Conservation (phyloP, 2,113 vertebrate species). For the Ameiurus melas region DNA sequence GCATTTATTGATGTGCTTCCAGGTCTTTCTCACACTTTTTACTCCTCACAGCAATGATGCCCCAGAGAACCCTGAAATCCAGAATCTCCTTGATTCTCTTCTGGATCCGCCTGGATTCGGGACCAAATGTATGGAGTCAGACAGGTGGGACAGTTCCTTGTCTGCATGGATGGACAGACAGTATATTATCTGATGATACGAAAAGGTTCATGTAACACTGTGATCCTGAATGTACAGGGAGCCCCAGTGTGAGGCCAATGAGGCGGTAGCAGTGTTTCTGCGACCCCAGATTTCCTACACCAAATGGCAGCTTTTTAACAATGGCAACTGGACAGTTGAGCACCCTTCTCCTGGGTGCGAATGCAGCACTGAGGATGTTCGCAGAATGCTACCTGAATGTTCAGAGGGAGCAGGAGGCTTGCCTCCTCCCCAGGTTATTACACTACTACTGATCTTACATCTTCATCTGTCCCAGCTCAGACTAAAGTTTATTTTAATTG, state of each 20-base stretch:
- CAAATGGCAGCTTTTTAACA: slow-evolving; percentile 64
- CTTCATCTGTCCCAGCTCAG: background rate
- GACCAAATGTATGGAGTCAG: slow-evolving; percentile 65
- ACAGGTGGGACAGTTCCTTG: slow-evolving; percentile 56
- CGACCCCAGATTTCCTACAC: slow-evolving; percentile 60
- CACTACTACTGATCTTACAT: background rate
- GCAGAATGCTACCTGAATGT: slow-evolving; percentile 83
- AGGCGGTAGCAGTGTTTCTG: slow-evolving; percentile 54
- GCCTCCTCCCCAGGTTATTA: slow-evolving; percentile 80
- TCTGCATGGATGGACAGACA: background rate
- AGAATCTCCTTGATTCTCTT: slow-evolving; percentile 73
- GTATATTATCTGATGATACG: background rate
- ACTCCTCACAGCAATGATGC: slow-evolving; percentile 75
- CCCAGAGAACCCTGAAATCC: slow-evolving; percentile 59
- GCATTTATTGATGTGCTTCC: background rate
- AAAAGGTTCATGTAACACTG: background rate
- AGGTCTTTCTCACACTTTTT: background rate
- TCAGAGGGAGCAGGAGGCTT: slow-evolving; percentile 78
- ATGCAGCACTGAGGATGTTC: slow-evolving; percentile 76
- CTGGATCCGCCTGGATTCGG: slow-evolving; percentile 78
- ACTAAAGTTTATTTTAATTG: background rate
- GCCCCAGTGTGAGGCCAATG: slow-evolving; percentile 52
- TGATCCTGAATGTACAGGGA: slow-evolving; percentile 26
- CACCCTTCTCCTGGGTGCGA: slow-evolving; percentile 75
- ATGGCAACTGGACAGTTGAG: slow-evolving; percentile 74